phyloP scores from a whole-genome alignment of 2,113 vertebrate species.

The Megalops atlanticus region DNA sequence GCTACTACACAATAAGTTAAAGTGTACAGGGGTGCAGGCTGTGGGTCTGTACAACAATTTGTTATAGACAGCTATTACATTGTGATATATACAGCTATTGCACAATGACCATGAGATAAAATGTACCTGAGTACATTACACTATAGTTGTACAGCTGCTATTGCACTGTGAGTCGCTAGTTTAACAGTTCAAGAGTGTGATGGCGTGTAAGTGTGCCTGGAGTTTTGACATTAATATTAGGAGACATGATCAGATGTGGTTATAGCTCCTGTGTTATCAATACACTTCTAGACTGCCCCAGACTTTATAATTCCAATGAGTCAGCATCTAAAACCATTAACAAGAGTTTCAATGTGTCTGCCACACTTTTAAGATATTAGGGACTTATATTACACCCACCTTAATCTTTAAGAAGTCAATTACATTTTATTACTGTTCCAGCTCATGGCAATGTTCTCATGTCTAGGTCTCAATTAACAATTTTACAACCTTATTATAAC shows the following conservation, averaged over 20 bases:
- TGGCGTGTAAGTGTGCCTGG: no score
- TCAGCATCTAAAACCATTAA: constrained; percentile 6
- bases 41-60: no score
- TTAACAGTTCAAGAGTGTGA: no score
- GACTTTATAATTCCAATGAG: background rate
- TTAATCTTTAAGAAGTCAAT: constrained; percentile 2
- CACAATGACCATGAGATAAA: no score
- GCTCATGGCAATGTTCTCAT: constrained; percentile 8
- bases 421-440: constrained; percentile 10
- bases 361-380: constrained; percentile 17
- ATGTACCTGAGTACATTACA: no score
- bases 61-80: no score
- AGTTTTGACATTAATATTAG: background rate
- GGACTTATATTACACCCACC: background rate
- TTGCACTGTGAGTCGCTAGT: no score
- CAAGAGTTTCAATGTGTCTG: background rate
- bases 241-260: background rate
- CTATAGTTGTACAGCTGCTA: no score
- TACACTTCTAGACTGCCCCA: background rate
- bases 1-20: no score
- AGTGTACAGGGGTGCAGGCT: no score
- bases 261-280: background rate
- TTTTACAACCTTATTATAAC: constrained; percentile 22
- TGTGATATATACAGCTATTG: no score
- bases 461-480: background rate